phyloP scores from a whole-genome alignment of 23 tunicate species.

The Ciona savignyi region DNA sequence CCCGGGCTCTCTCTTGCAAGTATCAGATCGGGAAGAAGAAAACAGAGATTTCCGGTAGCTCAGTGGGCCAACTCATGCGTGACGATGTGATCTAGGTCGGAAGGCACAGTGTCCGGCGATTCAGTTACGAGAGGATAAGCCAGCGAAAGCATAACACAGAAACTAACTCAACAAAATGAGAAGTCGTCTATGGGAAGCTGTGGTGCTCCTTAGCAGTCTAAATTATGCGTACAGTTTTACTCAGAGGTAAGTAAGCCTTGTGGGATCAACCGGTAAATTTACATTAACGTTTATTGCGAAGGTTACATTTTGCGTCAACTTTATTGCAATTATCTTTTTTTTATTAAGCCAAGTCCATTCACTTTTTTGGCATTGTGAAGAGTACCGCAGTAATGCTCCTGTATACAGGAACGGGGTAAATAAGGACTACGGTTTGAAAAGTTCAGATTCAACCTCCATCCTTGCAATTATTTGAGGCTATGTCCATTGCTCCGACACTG shows the following conservation, averaged over 20 bases:
- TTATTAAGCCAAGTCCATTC: too few species aligned
- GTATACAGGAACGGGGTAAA: too few species aligned
- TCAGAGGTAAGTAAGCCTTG: slow-evolving; percentile 16
- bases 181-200: neutral
- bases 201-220: neutral
- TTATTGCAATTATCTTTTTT: too few species aligned
- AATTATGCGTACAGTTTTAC: slow-evolving; percentile 1
- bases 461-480: too few species aligned
- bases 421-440: too few species aligned
- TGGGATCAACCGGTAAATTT: neutral
- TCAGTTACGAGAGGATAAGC: neutral
- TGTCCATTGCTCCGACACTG: too few species aligned
- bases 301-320: too few species aligned
- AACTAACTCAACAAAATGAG: neutral
- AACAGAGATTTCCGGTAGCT: neutral
- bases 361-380: too few species aligned
- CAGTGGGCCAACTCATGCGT: slow-evolving; percentile 27
- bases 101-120: neutral
- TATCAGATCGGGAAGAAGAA: neutral
- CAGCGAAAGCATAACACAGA: neutral
- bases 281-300: too few species aligned
- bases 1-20: neutral
- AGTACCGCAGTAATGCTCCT: too few species aligned
- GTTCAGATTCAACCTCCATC: too few species aligned
- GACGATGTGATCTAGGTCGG: slow-evolving; percentile 4